Conservation (phyloP, 2,113 vertebrate genomes). For the Pomatorhinus ruficollis region DNA sequence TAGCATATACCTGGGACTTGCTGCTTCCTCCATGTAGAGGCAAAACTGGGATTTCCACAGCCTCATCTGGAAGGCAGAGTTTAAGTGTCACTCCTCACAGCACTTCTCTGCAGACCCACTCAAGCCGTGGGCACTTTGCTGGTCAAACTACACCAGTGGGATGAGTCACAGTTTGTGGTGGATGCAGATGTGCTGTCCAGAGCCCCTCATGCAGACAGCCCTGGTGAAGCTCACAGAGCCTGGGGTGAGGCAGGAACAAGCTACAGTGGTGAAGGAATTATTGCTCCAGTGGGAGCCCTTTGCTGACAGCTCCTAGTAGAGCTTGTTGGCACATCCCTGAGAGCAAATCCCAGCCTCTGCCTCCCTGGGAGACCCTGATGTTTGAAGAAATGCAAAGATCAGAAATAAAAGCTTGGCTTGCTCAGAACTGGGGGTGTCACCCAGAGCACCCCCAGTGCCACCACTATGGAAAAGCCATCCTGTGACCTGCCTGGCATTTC, state of each 20-base stretch:
- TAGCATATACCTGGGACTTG: neutral
- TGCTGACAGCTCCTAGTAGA: neutral
- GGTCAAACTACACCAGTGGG: neutral
- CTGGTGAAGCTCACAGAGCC: neutral
- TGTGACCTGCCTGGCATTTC: fast-evolving
- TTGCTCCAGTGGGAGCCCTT: neutral
- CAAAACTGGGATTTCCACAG: neutral
- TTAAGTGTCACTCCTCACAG: neutral
- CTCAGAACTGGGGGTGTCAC: neutral
- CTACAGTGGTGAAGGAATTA: neutral
- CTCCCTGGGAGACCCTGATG: neutral
- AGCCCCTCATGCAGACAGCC: neutral
- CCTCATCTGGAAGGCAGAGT: neutral
- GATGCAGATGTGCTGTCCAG: neutral
- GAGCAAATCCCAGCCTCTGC: neutral
- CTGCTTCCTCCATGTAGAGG: neutral
- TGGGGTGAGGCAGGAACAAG: neutral
- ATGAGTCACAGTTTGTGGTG: fast-evolving
- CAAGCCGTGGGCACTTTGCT: fast-evolving
- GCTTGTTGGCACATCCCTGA: neutral
- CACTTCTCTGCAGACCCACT: neutral
- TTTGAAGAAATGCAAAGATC: neutral
- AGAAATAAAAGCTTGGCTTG: neutral
- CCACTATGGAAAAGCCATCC: neutral
- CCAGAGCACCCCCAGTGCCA: neutral